phyloP scores from a whole-genome alignment of 2,113 vertebrate genomes.

The Misgurnus anguillicaudatus region DNA sequence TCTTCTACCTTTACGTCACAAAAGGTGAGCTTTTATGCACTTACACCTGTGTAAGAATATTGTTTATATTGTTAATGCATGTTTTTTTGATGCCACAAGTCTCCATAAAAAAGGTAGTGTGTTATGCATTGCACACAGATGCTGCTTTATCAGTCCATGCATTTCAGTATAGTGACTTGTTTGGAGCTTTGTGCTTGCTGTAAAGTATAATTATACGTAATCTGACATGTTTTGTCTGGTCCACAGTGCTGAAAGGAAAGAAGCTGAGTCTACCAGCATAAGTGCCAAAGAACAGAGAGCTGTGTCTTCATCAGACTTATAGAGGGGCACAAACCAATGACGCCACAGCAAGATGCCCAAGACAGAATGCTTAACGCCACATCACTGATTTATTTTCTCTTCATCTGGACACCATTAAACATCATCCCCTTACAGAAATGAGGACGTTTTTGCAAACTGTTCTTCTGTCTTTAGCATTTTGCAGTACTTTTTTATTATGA shows the following conservation, averaged over 20 bases:
- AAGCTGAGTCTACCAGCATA: slow-evolving; percentile 99
- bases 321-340: slow-evolving; percentile 79
- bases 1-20: slow-evolving; percentile 99
- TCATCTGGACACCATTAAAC: slow-evolving; percentile 59
- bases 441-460: slow-evolving; percentile 51
- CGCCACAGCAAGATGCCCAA: slow-evolving; percentile 82
- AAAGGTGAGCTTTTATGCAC: slow-evolving; percentile 81
- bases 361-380: slow-evolving; percentile 70
- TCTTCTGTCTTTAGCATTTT: slow-evolving; percentile 93
- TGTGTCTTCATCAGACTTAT: slow-evolving; percentile 83
- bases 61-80: not conserved
- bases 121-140: too few relatives aligned
- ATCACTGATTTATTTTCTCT: slow-evolving; percentile 15
- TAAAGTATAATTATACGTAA: not conserved
- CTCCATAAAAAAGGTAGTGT: too few relatives aligned
- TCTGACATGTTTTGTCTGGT: slow-evolving; percentile 13
- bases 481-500: slow-evolving; percentile 92
- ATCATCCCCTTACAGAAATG: slow-evolving; percentile 75
- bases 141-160: too few relatives aligned
- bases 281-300: slow-evolving; percentile 73
- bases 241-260: slow-evolving; percentile 97
- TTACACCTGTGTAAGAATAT: not conserved
- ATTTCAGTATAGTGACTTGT: too few relatives aligned
- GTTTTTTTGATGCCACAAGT: not conserved
- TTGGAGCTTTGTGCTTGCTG: not conserved